Percentiles rank a stretch among this genome's conserved stretches.
Evolutionary conservation across 2,797 vertebrate species (phyloP).

Genomic region (Lateolabrax maculatus): DNA sequence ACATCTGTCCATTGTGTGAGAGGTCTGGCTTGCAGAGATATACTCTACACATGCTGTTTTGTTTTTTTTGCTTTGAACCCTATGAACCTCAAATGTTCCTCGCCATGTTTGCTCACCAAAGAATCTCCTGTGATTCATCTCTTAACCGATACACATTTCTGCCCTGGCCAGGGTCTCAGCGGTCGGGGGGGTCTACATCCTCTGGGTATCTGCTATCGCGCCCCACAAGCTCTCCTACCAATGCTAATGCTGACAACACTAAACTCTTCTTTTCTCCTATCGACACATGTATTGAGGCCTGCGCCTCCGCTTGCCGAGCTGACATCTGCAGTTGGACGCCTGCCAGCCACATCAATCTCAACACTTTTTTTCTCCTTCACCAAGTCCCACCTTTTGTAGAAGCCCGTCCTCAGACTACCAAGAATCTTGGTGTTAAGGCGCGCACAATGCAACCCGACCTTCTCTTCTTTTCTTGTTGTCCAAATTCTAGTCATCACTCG

Average conservation of each 20-base stretch:
- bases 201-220: constrained; percentile 15
- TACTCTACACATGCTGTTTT: background rate
- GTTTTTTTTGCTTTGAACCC: constrained; percentile 27
- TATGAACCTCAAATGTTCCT: constrained; percentile 5
- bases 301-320: constrained; percentile 39
- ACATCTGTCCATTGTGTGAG: constrained; percentile 3
- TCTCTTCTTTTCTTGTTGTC: constrained; percentile 29
- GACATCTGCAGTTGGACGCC: constrained; percentile 59
- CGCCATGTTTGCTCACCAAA: constrained; percentile 24
- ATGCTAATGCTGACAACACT: constrained; percentile 46
- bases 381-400: constrained; percentile 18
- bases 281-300: constrained; percentile 28
- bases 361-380: constrained; percentile 18
- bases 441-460: constrained; percentile 4
- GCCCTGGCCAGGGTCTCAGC: constrained; percentile 2
- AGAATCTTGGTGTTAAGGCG: constrained; percentile 15
- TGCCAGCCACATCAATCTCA: constrained; percentile 49
- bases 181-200: no score
- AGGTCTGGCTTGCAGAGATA: constrained; percentile 19
- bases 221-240: constrained; percentile 3
- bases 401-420: constrained; percentile 8
- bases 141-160: constrained; percentile 1
- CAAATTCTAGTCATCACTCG: constrained; percentile 39
- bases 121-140: constrained; percentile 14
- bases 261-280: constrained; percentile 36